Base-by-base conservation (phyloP, 1,140 invertebrate species). In the Pseudomyrmex flavicornis region DNA sequence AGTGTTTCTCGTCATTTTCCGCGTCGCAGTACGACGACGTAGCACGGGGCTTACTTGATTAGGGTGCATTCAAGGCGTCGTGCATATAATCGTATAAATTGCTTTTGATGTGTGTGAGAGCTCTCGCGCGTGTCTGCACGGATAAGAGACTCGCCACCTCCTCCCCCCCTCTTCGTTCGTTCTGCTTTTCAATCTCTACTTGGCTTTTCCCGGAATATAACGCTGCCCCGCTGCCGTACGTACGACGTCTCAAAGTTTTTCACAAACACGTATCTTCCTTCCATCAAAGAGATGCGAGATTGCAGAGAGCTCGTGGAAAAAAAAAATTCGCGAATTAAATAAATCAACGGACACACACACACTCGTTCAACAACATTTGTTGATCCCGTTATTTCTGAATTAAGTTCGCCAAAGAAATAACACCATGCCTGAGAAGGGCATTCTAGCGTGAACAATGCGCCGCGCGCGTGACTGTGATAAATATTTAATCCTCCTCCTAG, bases 51-150 rank as follows among this genome's bases (percentile, higher is more conserved):
- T 88, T 88, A 90, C 88, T 91, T 89, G 88, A 91, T 91, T 88
- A 90, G 91, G 87, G 83, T 72, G 82, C 83, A 87, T 90, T 83
- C 84, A 90, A 91, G 85, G 84, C 83, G 87, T 75, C 85, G 85
- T 87, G 89, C 86, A 83, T 91, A 85, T 91, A 91, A 92, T 92
- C 88, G 79, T 87, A 88, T 90, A 89, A 91, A 91, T 89, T 89
- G 88, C 89, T 90, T 89, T 91, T 89, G 85, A 91, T 88, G 84
- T 85, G 87, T 82, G 87, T 82, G 82, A 86, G 68, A 86, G 76
- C 63, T 84, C 70, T 85, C 59, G 80, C 74, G 59, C n/a, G 44
- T 76, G 73, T 88, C 68, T 83, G 58, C 65, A 61, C 9, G 76
- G 62, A 84, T 84, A 70, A 48, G 86, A 88, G 84, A 83, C 85